A percentile compares a stretch with the other conserved stretches of the same genome.
phyloP scores from a whole-genome alignment of 2,797 vertebrate genomes.

The Streptopelia turtur region DNA sequence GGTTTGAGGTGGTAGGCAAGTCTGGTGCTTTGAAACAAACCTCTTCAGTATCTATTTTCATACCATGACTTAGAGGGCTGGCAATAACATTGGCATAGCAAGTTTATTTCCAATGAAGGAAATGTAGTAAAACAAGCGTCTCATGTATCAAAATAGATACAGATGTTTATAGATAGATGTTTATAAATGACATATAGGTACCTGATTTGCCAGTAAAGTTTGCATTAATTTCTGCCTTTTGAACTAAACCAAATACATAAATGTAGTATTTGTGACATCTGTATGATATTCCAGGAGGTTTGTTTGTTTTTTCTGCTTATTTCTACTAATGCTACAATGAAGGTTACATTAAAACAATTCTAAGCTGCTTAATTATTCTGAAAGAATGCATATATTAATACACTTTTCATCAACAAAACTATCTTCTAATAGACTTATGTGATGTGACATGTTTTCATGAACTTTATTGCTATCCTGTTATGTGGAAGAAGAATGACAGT shows the following conservation, averaged over 20 bases:
- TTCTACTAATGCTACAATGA: background rate
- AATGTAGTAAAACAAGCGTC: background rate
- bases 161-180: background rate
- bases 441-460: background rate
- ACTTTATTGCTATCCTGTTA: background rate
- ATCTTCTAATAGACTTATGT: background rate
- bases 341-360: background rate
- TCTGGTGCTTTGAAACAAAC: background rate
- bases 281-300: background rate
- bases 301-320: background rate
- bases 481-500: background rate
- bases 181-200: background rate
- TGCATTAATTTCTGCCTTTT: background rate
- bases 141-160: background rate
- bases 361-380: background rate
- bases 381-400: background rate
- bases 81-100: background rate
- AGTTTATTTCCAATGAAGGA: slow-evolving; percentile 20
- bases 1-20: background rate
- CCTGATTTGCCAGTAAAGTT: background rate
- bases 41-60: background rate
- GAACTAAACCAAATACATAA: background rate
- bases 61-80: background rate
- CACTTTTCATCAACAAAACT: background rate
- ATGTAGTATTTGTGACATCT: background rate